These are phyloP conservation scores for Reinhardtius hippoglossoides DNA, from an alignment of 2,113 vertebrate genomes.

Conservation along the genomic window DNA sequence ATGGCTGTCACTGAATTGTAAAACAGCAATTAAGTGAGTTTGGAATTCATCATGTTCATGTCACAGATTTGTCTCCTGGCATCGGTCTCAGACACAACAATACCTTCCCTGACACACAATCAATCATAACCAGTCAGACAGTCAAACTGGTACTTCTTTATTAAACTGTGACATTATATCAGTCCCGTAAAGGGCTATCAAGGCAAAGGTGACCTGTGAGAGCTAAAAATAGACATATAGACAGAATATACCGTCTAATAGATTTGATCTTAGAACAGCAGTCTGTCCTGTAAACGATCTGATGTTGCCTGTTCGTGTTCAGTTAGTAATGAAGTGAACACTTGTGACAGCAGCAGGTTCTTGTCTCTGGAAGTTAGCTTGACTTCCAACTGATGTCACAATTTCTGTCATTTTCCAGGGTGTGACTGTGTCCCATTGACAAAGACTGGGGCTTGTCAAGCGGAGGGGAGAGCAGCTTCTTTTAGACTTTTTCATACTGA, in stretches of 20 bases:
- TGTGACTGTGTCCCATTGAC: not conserved
- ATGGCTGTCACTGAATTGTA: conserved; percentile 69
- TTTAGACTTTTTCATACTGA: too few relatives aligned
- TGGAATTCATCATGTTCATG: conserved; percentile 66
- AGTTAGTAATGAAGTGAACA: not conserved
- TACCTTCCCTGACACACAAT: conserved; percentile 48
- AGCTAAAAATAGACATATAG: not conserved
- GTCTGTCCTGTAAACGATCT: not conserved
- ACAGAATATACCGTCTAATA: not conserved
- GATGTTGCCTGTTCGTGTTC: not conserved
- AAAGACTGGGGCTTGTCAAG: not conserved
- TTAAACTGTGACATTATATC: conserved; percentile 35
- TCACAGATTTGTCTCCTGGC: conserved; percentile 56
- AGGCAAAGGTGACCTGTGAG: not conserved
- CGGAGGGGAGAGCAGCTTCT: not conserved
- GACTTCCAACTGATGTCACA: not conserved
- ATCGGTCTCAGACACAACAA: conserved; percentile 61
- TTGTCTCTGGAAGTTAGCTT: not conserved
- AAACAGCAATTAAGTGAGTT: conserved; percentile 71
- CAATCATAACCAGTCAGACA: conserved; percentile 45
- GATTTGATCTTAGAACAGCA: not conserved
- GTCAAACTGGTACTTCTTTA: conserved; percentile 38
- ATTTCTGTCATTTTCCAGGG: not conserved
- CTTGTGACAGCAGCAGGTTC: not conserved
- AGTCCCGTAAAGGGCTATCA: too few relatives aligned